Evolutionary conservation across 1,140 invertebrate species (phyloP), one percentile per base, ranked within the genome.

Genomic region (Drosophila ironensis): DNA sequence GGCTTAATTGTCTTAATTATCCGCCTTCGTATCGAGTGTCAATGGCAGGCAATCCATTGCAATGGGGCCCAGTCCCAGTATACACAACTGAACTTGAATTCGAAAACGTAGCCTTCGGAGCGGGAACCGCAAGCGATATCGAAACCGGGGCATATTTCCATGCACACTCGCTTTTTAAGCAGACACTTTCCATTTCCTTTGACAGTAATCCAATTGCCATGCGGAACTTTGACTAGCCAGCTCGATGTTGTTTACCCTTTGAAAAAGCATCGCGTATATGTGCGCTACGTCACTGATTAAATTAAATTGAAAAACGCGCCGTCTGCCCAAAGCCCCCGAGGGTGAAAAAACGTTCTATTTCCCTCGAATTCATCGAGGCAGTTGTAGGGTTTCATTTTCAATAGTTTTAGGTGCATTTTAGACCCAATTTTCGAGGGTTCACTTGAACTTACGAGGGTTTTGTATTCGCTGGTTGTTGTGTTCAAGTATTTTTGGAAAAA

Each of bases 251-350:
- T 40, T 46, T 63, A 63, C 59, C 59, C 59, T 42, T 64, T 19
- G 44, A 37, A 42, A 47, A 51, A 19, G 28, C 11, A 50, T 59
- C 11, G 35, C 24, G 14, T 51, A 42, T 28, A 48, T 47, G 38
- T 35, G 9, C n/a, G 28, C 51, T 72, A 80, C 80, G 80, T 86
- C 81, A 87, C 81, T 86, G 80, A 86, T 86, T 86, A 86, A 87
- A 80, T 56, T 86, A 71, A 86, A 86, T 86, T 86, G 80, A 75
- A 87, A 74, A 68, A 53, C 61, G 41, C 54, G 67, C 37, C 60
- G 57, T 50, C 48, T 51, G 54, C 40, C 44, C 25, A 63, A 30
- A 73, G 17, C 41, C 30, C 30, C 24, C 30, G 51, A 37, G 35
- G 69, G 33, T 42, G 28, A 64, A 20, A 46, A 54, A 73, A 50